phyloP scores from a whole-genome alignment of 1,140 invertebrate species.

The Trissolcus basalis region DNA sequence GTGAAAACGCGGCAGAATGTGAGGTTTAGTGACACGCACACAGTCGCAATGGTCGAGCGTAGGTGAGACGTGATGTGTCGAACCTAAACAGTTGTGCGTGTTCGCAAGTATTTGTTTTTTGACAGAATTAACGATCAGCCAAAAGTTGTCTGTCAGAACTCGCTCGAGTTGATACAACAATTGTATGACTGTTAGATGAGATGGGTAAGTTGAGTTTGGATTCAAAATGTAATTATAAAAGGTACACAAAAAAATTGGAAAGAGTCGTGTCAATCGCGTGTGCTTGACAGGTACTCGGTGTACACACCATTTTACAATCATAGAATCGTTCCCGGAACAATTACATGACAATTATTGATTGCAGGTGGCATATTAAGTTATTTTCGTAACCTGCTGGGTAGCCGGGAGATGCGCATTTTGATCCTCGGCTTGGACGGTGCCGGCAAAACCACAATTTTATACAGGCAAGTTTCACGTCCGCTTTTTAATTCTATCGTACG shows the following conservation, averaged over 20 bases:
- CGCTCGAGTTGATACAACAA: not conserved
- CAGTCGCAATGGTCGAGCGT: not conserved
- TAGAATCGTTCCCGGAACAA: constrained; percentile 14
- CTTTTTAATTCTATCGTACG: constrained; percentile 3
- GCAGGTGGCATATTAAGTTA: constrained; percentile 96
- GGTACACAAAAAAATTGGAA: too few relatives aligned
- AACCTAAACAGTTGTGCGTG: not conserved
- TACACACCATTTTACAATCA: too few relatives aligned
- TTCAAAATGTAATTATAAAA: too few relatives aligned
- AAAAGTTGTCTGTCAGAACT: too few relatives aligned
- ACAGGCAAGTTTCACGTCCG: constrained; percentile 78
- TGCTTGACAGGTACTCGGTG: constrained; percentile 9
- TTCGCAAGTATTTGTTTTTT: not conserved
- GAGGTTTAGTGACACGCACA: too few relatives aligned
- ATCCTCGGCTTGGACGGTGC: constrained; percentile 98
- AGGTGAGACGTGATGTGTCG: constrained; percentile 3
- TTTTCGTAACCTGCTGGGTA: constrained; percentile 93
- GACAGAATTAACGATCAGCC: too few relatives aligned
- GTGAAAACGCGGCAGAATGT: too few relatives aligned
- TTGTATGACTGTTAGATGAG: not conserved
- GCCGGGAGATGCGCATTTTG: constrained; percentile 97
- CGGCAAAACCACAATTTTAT: constrained; percentile 99
- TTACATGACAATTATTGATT: constrained; percentile 28
- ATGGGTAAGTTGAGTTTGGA: not conserved
- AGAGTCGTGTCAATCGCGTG: constrained; percentile 5